Evolutionary conservation across 1,140 invertebrate species (phyloP).

Genomic region (Drosophila sucinea): DNA sequence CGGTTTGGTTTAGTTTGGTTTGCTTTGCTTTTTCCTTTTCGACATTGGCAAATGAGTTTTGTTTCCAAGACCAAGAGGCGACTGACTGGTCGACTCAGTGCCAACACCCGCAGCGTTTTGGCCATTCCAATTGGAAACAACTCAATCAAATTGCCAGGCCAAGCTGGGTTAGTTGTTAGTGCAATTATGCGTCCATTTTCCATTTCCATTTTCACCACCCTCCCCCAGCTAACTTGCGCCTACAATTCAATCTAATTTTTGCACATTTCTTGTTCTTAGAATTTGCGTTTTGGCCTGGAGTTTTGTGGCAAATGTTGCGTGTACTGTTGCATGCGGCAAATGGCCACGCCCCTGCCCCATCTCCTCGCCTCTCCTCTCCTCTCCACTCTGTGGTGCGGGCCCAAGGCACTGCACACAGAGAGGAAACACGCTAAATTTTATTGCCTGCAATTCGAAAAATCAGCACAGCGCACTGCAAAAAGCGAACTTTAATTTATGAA

Average conservation of each 20-base stretch:
- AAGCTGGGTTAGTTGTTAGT: slow-evolving; percentile 29
- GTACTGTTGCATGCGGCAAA: slow-evolving; percentile 4
- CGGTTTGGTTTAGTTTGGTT: slow-evolving; percentile 43
- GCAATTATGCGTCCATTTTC: slow-evolving; percentile 62
- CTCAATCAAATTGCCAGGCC: slow-evolving; percentile 74
- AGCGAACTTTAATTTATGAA: slow-evolving; percentile 59
- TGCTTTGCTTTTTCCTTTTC: slow-evolving; percentile 44
- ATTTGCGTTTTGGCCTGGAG: slow-evolving; percentile 61
- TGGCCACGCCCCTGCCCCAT: slow-evolving; percentile 16
- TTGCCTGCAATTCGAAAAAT: slow-evolving; percentile 60
- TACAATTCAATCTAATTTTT: slow-evolving; percentile 72
- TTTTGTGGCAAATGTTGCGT: slow-evolving; percentile 29
- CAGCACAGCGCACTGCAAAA: slow-evolving; percentile 29
- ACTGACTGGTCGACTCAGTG: slow-evolving; percentile 50
- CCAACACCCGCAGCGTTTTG: slow-evolving; percentile 77
- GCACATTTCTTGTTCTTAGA: slow-evolving; percentile 65
- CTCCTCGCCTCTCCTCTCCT: slow-evolving; percentile 4
- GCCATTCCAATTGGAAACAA: slow-evolving; percentile 78
- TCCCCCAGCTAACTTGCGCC: not conserved
- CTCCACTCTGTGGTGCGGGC: not conserved
- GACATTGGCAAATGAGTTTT: slow-evolving; percentile 74
- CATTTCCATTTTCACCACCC: not conserved
- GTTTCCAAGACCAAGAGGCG: slow-evolving; percentile 23
- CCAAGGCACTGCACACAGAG: slow-evolving; percentile 41
- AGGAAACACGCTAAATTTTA: slow-evolving; percentile 75